Base-by-base conservation (phyloP, 2,113 vertebrate species). In the Arizona elegans region DNA sequence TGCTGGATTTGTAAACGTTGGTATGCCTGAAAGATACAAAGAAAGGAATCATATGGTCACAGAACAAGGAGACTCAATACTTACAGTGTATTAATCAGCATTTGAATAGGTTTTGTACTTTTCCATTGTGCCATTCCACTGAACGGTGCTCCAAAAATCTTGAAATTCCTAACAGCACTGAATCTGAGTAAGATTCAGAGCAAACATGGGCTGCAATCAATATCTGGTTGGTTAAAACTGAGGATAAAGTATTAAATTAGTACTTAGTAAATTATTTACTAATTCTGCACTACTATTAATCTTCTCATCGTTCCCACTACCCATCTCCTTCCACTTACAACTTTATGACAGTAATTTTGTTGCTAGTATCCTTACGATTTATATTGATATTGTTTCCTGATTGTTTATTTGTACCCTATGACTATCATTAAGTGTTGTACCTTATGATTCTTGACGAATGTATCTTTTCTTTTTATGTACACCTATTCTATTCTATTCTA, bases 1-100 rank as follows among this genome's bases (percentile, higher is more conserved):
- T 99, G 99, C 98, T 99, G 99, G 98, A 99, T 99, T 97, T 99
- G 99, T 99, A 99, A 99, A 99, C 99, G 99, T 98, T 99, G 99
- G 98, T 99, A 99, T 1, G 99, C 99, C 99, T 99, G 94, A 65
- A 0, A 62, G 81, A 55, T 88, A 55, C 75, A 92, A 92, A 88
- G 0, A 81, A 55, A 11, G 89, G 53, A 58, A 9, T 8, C 21
- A 52, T 62, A 90, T 38, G 70, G 55, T 70, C 50, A 90, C 29
- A 87, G 52, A 62, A 26, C n/a, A 43, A 58, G 29, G 3, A 92
- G 17, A 43, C 24, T 53, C 62, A 92, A 29, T 24, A 3, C 15
- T 21, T 7, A 38, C 15, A 43, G 17, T 47, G 50, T 4, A 90
- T 62, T 86, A 54, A 47, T 81, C 33, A 26, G 8, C 17, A 5